Percentiles rank a stretch among this genome's conserved stretches.
Conservation (phyloP, 2,888 invertebrate species). For the Orthosia cruda region DNA sequence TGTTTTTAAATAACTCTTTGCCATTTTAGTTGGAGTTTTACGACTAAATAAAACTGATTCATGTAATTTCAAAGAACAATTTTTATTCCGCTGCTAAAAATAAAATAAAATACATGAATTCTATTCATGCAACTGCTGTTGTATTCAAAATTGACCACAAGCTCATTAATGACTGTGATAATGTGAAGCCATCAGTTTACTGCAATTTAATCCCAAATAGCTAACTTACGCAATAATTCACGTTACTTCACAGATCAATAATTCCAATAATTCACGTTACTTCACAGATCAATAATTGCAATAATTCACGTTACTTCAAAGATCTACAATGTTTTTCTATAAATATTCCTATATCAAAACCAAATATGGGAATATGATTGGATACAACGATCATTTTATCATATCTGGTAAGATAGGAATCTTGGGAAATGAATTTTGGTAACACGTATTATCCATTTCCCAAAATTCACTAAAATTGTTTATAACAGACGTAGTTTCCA, state of each 20-base stretch:
- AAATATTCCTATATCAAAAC: neutral
- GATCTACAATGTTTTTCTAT: neutral
- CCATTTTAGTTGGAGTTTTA: constrained; percentile 23
- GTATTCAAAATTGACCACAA: neutral
- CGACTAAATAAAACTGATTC: constrained; percentile 17
- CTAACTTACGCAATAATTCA: neutral
- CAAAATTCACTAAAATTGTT: constrained; percentile 82
- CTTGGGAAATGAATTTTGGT: no score
- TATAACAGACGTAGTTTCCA: constrained; percentile 74
- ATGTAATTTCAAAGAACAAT: neutral
- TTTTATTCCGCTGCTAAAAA: constrained; percentile 5
- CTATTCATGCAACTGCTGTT: constrained; percentile 3
- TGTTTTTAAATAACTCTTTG: constrained; percentile 21
- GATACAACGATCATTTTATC: neutral
- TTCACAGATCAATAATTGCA: neutral
- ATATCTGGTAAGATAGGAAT: no score
- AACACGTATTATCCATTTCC: constrained; percentile 71
- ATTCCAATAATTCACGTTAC: neutral
- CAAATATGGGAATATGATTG: neutral
- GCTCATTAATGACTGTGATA: neutral
- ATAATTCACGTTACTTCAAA: neutral
- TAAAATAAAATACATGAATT: constrained; percentile 12
- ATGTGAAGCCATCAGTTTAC: neutral
- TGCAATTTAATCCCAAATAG: neutral
- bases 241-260: neutral